These are phyloP conservation scores for Serinus canaria DNA, from an alignment of 2,113 vertebrate genomes.

Conservation along the genomic window DNA sequence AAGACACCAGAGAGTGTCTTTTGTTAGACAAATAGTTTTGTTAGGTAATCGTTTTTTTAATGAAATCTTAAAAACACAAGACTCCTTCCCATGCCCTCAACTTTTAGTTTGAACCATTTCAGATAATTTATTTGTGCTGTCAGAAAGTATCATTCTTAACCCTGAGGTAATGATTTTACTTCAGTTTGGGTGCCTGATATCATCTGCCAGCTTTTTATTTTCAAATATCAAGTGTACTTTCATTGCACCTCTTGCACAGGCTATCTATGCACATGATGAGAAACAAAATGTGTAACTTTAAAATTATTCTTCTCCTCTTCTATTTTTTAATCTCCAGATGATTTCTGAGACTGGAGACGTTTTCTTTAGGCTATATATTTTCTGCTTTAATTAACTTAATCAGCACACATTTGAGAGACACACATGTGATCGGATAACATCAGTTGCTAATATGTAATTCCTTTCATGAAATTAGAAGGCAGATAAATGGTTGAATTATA, in stretches of 20 bases:
- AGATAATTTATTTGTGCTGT: background rate
- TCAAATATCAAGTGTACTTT: slow-evolving; percentile 26
- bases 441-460: background rate
- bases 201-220: background rate
- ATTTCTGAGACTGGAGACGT: background rate
- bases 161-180: background rate
- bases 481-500: background rate
- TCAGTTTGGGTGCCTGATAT: background rate
- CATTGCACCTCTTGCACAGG: background rate
- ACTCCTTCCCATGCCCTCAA: background rate
- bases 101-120: background rate
- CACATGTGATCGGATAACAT: background rate
- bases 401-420: background rate
- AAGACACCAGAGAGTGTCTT: background rate
- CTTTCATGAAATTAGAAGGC: background rate
- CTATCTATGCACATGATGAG: background rate
- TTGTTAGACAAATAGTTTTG: no score
- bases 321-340: slow-evolving; percentile 34
- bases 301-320: slow-evolving; percentile 8
- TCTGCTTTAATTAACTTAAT: slow-evolving; percentile 29
- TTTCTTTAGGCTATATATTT: background rate
- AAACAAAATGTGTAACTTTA: background rate
- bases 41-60: background rate
- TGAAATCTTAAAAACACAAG: background rate
- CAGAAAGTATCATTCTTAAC: background rate